Conservation (phyloP, 2,797 vertebrate genomes). For the Phalloptychus januarius region DNA sequence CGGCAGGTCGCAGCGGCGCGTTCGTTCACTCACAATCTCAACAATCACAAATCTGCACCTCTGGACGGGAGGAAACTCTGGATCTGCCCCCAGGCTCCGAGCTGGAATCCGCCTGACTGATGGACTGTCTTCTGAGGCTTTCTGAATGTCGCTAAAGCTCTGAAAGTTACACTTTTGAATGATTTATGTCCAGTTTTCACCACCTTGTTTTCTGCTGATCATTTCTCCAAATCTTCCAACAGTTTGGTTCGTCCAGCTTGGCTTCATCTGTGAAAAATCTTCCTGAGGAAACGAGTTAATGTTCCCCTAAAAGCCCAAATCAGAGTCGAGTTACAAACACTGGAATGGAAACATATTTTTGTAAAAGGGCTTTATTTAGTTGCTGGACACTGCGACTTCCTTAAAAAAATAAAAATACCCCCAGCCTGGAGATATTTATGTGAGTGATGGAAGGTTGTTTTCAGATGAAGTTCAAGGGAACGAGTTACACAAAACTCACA, state of each 20-base stretch:
- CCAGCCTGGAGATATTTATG: too few species aligned
- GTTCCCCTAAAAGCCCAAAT: neutral
- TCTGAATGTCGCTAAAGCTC: neutral
- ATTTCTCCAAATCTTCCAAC: neutral
- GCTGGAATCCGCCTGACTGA: neutral
- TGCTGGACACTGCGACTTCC: neutral
- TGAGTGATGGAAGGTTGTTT: neutral
- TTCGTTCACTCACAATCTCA: neutral
- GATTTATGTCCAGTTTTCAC: slow-evolving; percentile 13
- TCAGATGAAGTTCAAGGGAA: neutral
- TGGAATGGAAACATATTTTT: neutral
- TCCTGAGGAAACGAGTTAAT: neutral
- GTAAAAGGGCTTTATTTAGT: neutral
- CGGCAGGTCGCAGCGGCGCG: slow-evolving; percentile 1
- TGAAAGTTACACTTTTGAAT: neutral
- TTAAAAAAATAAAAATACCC: neutral
- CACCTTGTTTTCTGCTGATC: slow-evolving; percentile 9
- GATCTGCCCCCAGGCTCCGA: neutral
- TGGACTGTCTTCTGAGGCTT: neutral
- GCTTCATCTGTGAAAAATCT: slow-evolving; percentile 5
- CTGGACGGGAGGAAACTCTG: neutral
- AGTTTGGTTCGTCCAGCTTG: neutral
- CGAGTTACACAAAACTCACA: too few species aligned
- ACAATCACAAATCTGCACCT: neutral
- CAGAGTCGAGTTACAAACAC: slow-evolving; percentile 1